Percentiles rank a stretch among this genome's conserved stretches.
Evolutionary conservation across 2,113 vertebrate genomes (phyloP).

Genomic region (Chloroceryle aenea): DNA sequence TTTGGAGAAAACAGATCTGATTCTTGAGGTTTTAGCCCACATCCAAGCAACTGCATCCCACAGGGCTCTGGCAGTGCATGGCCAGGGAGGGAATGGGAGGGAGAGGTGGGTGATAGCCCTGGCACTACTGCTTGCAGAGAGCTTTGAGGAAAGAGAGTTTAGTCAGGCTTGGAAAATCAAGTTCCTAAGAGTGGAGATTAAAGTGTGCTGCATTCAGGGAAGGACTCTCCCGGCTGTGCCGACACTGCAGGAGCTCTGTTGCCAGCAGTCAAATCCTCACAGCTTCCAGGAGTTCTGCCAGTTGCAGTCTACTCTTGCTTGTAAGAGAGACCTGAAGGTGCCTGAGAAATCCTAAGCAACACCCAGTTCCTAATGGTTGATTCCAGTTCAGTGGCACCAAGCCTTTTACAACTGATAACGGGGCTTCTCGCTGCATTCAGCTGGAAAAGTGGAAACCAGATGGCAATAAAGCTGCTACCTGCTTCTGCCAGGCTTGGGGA

Average conservation of each 20-base stretch:
- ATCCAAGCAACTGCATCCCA: fast-evolving
- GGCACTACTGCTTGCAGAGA: not conserved
- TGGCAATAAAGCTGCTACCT: conserved; percentile 29
- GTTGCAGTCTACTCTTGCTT: not conserved
- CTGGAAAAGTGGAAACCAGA: conserved; percentile 34
- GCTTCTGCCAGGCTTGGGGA: not conserved
- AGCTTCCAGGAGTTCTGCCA: not conserved
- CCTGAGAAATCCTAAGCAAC: not conserved
- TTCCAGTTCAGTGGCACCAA: not conserved
- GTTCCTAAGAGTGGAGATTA: not conserved
- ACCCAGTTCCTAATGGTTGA: conserved; percentile 11
- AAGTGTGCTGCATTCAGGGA: fast-evolving
- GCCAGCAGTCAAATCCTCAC: not conserved
- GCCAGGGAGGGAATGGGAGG: fast-evolving
- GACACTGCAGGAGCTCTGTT: not conserved
- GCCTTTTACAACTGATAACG: not conserved
- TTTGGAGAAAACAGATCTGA: not conserved
- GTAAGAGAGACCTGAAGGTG: not conserved
- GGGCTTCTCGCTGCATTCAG: not conserved
- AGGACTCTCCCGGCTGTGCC: not conserved
- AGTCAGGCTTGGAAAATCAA: not conserved
- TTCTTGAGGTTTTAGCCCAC: not conserved
- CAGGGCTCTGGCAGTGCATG: not conserved
- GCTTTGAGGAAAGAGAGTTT: not conserved
- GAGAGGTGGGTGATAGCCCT: not conserved